Percentiles rank a stretch among this genome's conserved stretches.
Evolutionary conservation across 2,888 invertebrate species (phyloP).

Genomic region (Chrysolina americana): DNA sequence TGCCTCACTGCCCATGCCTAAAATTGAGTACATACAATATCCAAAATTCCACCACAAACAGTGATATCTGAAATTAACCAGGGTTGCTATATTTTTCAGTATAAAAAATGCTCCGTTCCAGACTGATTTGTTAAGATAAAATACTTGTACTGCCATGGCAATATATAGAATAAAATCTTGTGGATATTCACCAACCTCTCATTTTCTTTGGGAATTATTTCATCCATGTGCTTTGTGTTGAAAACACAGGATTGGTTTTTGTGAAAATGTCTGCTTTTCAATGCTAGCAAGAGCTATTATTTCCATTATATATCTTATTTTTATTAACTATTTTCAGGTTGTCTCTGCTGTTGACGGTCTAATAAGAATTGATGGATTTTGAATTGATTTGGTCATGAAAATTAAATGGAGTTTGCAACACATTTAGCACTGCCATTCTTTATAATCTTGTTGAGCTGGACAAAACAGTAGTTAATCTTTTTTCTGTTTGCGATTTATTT

Average conservation of each 20-base stretch:
- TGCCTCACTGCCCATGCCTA: too few species aligned
- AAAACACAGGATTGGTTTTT: not conserved
- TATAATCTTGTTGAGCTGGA: too few species aligned
- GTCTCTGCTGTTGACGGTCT: not conserved
- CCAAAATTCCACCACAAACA: too few species aligned
- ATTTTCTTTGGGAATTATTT: not conserved
- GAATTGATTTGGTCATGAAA: not conserved
- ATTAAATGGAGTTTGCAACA: not conserved
- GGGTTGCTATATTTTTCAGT: not conserved
- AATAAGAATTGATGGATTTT: not conserved
- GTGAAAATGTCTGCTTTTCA: not conserved
- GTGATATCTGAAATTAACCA: not conserved
- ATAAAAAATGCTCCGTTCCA: slow-evolving; percentile 36
- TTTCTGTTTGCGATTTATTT: too few species aligned
- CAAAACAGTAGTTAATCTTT: too few species aligned
- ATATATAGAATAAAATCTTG: slow-evolving; percentile 52
- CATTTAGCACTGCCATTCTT: not conserved
- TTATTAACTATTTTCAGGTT: not conserved
- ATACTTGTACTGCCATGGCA: slow-evolving; percentile 56
- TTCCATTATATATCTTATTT: not conserved
- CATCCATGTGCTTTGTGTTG: not conserved
- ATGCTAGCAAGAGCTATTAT: not conserved
- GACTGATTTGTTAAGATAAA: slow-evolving; percentile 43
- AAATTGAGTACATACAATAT: too few species aligned
- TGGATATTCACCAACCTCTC: slow-evolving; percentile 11